Conservation (phyloP, 2,113 vertebrate species). For the Thomomys bottae region DNA sequence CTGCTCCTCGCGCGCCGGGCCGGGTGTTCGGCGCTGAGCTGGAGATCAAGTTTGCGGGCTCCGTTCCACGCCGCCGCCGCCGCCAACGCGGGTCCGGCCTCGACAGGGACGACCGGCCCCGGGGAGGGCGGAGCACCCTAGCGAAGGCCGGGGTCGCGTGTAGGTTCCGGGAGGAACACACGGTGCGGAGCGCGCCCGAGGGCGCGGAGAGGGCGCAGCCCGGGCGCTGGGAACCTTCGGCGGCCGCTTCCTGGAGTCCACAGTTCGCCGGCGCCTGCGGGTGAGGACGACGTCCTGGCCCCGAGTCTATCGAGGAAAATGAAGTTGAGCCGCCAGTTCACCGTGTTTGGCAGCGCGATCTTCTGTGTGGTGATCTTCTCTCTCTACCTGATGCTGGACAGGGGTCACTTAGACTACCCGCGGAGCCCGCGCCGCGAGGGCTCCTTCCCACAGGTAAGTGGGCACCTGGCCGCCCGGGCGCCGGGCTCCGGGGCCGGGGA, state of each 20-base stretch:
- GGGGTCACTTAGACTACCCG: constrained; percentile 88
- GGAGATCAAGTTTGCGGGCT: constrained; percentile 33
- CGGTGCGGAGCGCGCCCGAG: constrained; percentile 14
- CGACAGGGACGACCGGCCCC: background rate
- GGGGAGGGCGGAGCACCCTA: background rate
- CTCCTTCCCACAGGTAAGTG: constrained; percentile 87
- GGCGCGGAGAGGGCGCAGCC: background rate
- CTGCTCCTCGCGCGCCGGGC: background rate
- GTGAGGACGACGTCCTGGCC: background rate
- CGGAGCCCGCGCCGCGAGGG: constrained; percentile 82
- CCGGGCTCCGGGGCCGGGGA: too few species aligned
- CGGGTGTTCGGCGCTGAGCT: background rate
- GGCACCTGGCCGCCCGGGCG: background rate
- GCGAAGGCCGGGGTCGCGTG: constrained; percentile 52
- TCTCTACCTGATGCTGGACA: constrained; percentile 91
- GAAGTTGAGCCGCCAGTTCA: constrained; percentile 92
- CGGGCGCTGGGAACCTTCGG: background rate
- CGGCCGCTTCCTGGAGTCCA: background rate
- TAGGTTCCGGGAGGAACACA: background rate
- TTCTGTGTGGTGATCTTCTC: constrained; percentile 92
- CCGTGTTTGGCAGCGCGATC: constrained; percentile 90
- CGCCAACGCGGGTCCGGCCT: background rate
- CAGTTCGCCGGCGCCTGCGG: background rate
- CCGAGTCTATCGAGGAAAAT: constrained; percentile 77
- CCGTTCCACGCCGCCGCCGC: background rate